A percentile compares a stretch with the other conserved stretches of the same genome.
phyloP scores from a whole-genome alignment of 2,113 vertebrate genomes.

The Mus spicilegus region DNA sequence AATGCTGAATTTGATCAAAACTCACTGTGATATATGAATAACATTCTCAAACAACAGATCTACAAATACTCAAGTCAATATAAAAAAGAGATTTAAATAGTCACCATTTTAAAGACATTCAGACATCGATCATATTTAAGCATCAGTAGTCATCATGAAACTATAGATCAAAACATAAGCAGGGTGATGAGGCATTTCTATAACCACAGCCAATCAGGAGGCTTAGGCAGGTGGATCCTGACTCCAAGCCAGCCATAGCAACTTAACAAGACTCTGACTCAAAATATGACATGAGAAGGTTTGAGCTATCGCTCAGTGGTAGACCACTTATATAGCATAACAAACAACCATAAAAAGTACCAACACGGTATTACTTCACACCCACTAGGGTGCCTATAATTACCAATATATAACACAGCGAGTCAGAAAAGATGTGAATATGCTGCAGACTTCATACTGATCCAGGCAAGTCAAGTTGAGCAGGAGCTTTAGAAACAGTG shows the following conservation, averaged over 20 bases:
- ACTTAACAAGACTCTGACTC: neutral
- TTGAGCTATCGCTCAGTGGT: neutral
- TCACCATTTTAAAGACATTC: neutral
- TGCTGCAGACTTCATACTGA: neutral
- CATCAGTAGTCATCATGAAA: neutral
- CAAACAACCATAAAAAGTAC: neutral
- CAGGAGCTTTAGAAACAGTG: neutral
- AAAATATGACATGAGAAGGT: neutral
- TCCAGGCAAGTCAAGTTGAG: neutral
- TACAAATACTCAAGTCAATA: neutral
- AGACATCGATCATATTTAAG: neutral
- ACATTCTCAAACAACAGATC: neutral
- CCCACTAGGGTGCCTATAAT: neutral
- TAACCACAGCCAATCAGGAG: no score
- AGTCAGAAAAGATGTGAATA: neutral
- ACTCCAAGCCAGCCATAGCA: neutral
- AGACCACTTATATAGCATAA: neutral
- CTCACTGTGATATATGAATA: neutral
- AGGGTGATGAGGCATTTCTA: no score
- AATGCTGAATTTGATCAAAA: neutral
- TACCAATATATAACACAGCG: slow-evolving; percentile 14
- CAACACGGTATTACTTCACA: neutral
- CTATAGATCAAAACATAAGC: neutral
- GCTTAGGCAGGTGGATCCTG: neutral
- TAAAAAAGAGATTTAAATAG: neutral